Evolutionary conservation across 2,797 vertebrate species (phyloP).

Genomic region (Hoplostethus atlanticus): DNA sequence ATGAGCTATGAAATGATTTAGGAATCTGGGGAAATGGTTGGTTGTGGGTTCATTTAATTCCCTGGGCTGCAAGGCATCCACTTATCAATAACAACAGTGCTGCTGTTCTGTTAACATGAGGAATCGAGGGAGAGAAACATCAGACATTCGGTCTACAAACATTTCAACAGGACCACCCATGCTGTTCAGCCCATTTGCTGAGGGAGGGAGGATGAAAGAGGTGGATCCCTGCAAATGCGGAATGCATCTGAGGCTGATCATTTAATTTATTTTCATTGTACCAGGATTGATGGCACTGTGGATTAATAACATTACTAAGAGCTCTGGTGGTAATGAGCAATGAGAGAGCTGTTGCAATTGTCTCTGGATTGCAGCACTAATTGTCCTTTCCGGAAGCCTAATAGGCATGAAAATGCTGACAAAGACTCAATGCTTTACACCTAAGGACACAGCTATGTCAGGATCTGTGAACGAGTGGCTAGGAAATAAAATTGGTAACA

Average conservation of each 20-base stretch:
- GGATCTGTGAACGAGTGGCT: not conserved
- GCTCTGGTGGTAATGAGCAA: not conserved
- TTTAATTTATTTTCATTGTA: slow-evolving; percentile 45
- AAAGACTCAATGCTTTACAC: slow-evolving; percentile 11
- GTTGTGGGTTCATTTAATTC: slow-evolving; percentile 2
- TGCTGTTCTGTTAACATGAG: slow-evolving; percentile 22
- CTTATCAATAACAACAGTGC: slow-evolving; percentile 3
- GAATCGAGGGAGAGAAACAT: slow-evolving; percentile 22
- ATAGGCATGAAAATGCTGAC: slow-evolving; percentile 16
- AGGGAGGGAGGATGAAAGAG: slow-evolving; percentile 32
- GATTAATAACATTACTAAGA: slow-evolving; percentile 23
- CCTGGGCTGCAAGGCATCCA: slow-evolving; percentile 6
- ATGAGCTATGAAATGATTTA: not conserved
- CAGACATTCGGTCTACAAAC: slow-evolving; percentile 34
- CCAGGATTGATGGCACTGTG: slow-evolving; percentile 1
- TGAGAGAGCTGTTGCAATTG: not conserved
- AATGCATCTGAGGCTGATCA: slow-evolving; percentile 20
- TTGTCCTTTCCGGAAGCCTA: slow-evolving; percentile 3
- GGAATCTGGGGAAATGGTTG: not conserved
- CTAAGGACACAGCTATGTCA: slow-evolving; percentile 5
- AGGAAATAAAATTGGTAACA: not conserved
- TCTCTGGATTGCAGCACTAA: slow-evolving; percentile 6
- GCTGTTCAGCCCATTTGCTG: slow-evolving; percentile 34
- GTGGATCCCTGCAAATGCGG: slow-evolving; percentile 49
- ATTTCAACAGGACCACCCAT: slow-evolving; percentile 43